Base-by-base conservation (phyloP, 2,113 vertebrate species). In the Dissostichus mawsoni region DNA sequence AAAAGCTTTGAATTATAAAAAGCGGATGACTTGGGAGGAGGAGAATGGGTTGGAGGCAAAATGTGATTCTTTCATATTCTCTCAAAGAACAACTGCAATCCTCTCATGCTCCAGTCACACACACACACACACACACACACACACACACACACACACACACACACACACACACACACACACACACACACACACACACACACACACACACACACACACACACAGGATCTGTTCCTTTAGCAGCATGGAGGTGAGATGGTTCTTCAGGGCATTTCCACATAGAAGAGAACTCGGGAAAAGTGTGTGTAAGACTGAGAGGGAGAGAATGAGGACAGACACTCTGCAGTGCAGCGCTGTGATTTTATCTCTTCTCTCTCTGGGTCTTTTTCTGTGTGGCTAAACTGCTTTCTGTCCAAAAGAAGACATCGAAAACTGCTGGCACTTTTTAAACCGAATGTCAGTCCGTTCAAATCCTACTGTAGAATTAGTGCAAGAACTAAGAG, bases 321-420 rank as follows among this genome's bases (percentile, higher is more conserved):
- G 61, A 67, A 67, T 18, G 63, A 73, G 62, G 70, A 68, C 78
- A 74, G 62, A 67, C 45, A 56, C 36, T 74, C 69, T 53, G 53
- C 64, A 81, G 78, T 74, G 78, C 64, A 68, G 70, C 56, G 47
- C 45, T 25, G 44, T 45, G 53, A 61, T 29, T 73, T 20, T 13
- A 44, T 52, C 29, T 58, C 18, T 16, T 36, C 33, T 59, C 61
- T 65, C 76, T 36, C 45, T 29, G 53, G 45, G 66, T 57, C 72
- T 47, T 23, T n/a, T 50, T 56, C 36, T 16, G 36, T 45, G 20
- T 12, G 11, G 23, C 8, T 36, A 33, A 25, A 51, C 13, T 14
- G 5, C 5, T 23, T 67, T 57, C 25, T 48, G 25, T 72, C 25
- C 25, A 67, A 50, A 67, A 58, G 20, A 63, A 16, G 10, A 41